Evolutionary conservation across 2,113 vertebrate genomes (phyloP), one percentile per base, ranked within the genome.

Genomic region (Xiphophorus maculatus): DNA sequence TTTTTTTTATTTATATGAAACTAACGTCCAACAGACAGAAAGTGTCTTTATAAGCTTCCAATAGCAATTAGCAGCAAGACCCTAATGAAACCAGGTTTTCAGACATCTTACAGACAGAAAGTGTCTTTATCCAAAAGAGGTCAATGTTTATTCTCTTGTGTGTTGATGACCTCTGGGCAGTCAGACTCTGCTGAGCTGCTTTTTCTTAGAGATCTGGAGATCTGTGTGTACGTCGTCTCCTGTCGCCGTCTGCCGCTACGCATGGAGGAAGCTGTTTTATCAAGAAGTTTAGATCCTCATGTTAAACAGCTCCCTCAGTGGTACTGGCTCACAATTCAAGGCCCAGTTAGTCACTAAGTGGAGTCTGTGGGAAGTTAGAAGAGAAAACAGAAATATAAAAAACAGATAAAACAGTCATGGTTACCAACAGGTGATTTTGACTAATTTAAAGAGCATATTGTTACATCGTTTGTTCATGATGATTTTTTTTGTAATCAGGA

Each of bases 231-330:
- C 63, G 33, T 3, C 0, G 28, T 17, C 12, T 71, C 63, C 76
- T 78, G 62, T 19, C 11, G 30, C 76, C 71, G 76, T 3, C 14
- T 28, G 28, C 8, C 30, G 63, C 22, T 51, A 5, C 33, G 69
- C 69, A 42, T 12, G 0, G 62, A 33, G 19, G 44, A 27, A 29
- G 14, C 11, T 22, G 58, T 33, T 4, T 33, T 0, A 0, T 19
- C n/a, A 77, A 77, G 17, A 58, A 5, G 27, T 12, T 77, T 9
- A 65, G 7, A 17, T 65, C 33, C 29, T 33, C 67, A 40, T 77
- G 71, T 3, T 71, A 62, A 2, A 65, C 44, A 7, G 15, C 63
- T 33, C 17, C 32, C 22, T 65, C 73, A 54, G 6, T 29, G 60
- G 60, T n/a, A 60, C 10, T 0, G 17, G 48, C 54, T 25, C 6